Evolutionary conservation across 1,140 invertebrate species (phyloP).

Genomic region (Chrysomallon squamiferum): DNA sequence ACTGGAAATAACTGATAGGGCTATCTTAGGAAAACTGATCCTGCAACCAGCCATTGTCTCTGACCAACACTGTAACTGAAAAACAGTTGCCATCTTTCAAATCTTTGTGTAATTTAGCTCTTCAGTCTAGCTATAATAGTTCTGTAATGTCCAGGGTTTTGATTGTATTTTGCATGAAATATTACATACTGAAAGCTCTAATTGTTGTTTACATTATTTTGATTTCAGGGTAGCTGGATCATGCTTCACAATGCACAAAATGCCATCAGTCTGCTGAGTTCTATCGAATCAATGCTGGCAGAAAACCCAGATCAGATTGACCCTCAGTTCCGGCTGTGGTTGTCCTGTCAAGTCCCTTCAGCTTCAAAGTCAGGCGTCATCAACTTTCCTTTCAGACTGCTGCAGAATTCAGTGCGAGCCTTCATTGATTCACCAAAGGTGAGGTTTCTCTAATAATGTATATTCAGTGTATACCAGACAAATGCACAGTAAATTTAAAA

Average conservation of each 20-base stretch:
- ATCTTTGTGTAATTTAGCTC: too few relatives aligned
- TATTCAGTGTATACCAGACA: background rate
- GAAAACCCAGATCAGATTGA: constrained; percentile 41
- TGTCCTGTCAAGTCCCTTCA: constrained; percentile 39
- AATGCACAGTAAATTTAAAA: background rate
- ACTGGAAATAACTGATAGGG: too few relatives aligned
- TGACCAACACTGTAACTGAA: too few relatives aligned
- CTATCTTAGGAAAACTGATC: too few relatives aligned
- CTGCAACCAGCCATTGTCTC: too few relatives aligned
- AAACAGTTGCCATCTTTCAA: too few relatives aligned
- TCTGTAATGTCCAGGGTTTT: too few relatives aligned
- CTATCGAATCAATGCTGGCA: constrained; percentile 48
- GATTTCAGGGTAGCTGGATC: constrained; percentile 58
- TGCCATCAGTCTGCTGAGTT: constrained; percentile 49
- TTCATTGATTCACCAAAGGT: constrained; percentile 60
- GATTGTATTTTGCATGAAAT: too few relatives aligned
- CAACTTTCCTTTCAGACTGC: constrained; percentile 44
- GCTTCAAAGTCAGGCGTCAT: constrained; percentile 13
- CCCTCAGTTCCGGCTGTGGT: constrained; percentile 58
- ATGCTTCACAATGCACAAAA: constrained; percentile 62
- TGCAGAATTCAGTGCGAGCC: constrained; percentile 53
- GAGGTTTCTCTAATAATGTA: background rate
- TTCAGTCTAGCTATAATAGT: too few relatives aligned
- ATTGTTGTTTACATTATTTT: too few relatives aligned
- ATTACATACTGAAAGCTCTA: too few relatives aligned